phyloP scores from a whole-genome alignment of 2,113 vertebrate genomes.

The Pangasianodon hypophthalmus region DNA sequence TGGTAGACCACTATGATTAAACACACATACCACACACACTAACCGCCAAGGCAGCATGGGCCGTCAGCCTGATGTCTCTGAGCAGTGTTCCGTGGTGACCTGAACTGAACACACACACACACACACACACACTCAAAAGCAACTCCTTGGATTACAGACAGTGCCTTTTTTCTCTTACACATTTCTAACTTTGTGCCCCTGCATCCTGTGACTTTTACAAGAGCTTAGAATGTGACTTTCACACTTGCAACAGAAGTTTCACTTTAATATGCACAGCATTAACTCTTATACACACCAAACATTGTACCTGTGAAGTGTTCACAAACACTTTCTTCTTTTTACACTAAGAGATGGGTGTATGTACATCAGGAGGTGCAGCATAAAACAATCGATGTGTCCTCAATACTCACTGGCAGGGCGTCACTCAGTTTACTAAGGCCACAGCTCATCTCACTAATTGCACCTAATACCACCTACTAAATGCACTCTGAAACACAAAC shows the following conservation, averaged over 20 bases:
- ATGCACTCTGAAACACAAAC: neutral
- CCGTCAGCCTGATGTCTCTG: slow-evolving; percentile 24
- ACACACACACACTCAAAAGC: neutral
- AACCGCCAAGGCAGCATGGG: neutral
- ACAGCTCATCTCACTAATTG: neutral
- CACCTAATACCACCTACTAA: neutral
- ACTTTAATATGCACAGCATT: neutral
- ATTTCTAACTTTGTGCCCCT: neutral
- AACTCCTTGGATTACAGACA: neutral
- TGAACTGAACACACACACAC: slow-evolving; percentile 4
- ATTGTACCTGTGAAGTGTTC: too few relatives aligned
- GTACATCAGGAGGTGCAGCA: neutral
- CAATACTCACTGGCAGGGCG: neutral
- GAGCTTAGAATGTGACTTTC: neutral
- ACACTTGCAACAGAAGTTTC: neutral
- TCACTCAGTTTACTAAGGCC: neutral
- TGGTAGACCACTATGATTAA: neutral
- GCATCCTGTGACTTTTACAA: neutral
- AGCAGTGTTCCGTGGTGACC: slow-evolving; percentile 42
- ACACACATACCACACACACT: slow-evolving; percentile 11
- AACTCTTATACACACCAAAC: too few relatives aligned
- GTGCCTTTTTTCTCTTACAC: neutral
- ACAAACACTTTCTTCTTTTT: too few relatives aligned
- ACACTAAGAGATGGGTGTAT: neutral
- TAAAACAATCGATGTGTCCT: neutral